These are phyloP conservation scores for Catharus ustulatus DNA, from an alignment of 2,797 vertebrate genomes.

Conservation along the genomic window DNA sequence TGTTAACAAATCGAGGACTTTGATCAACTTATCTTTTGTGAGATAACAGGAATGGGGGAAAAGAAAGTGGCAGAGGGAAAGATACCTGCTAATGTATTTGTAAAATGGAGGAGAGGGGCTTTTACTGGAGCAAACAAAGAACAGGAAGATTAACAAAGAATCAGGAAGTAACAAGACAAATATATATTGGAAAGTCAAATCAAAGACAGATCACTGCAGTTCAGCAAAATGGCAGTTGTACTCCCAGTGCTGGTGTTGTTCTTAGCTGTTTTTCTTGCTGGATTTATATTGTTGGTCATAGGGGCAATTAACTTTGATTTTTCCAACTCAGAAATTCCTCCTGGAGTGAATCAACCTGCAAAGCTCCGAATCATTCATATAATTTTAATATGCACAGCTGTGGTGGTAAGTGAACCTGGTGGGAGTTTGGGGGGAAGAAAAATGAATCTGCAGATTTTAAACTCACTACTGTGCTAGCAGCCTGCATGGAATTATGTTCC, in stretches of 20 bases:
- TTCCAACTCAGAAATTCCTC: constrained; percentile 83
- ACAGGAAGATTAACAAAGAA: background rate
- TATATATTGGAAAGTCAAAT: constrained; percentile 17
- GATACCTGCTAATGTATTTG: background rate
- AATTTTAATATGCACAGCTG: constrained; percentile 71
- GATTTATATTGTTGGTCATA: constrained; percentile 73
- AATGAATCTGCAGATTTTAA: background rate
- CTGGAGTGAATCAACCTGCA: constrained; percentile 73
- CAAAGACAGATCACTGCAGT: constrained; percentile 31
- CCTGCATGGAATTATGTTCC: background rate
- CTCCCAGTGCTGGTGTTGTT: constrained; percentile 73
- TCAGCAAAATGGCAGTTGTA: constrained; percentile 61
- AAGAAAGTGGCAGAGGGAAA: background rate
- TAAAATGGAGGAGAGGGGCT: background rate
- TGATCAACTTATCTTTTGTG: background rate
- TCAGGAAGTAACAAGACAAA: constrained; percentile 25
- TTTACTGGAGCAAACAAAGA: background rate
- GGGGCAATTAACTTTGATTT: constrained; percentile 81
- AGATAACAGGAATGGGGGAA: background rate
- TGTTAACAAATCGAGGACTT: background rate
- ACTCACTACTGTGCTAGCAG: background rate
- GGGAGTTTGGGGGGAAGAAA: background rate
- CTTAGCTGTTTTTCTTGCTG: constrained; percentile 26
- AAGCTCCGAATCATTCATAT: constrained; percentile 78
- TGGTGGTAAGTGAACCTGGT: constrained; percentile 78